Evolutionary conservation across 2,888 invertebrate species (phyloP), one percentile per base, ranked within the genome.

Genomic region (Ichneumoninae sp.): DNA sequence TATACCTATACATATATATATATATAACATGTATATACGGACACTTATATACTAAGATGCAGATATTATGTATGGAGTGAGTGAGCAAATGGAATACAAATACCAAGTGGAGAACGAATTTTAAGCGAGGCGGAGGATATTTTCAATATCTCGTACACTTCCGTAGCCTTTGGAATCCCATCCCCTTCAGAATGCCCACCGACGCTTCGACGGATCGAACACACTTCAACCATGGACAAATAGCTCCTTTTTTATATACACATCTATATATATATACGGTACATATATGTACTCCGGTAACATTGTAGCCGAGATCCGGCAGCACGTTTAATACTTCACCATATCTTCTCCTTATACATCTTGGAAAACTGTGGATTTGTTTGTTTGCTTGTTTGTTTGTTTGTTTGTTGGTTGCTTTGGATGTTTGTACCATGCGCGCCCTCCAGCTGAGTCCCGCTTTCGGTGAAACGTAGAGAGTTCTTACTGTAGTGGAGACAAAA

Each of bases 121-220:
- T 60, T 63, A 74, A 69, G 73, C 87, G 88, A 87, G 87, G 88
- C 83, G 85, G 71, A 83, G 85, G 87, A 87, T 89, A 89, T 91
- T 91, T 92, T 91, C 92, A 91, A 91, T 91, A 92, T 91, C 91
- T 89, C 86, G 88, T 89, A 88, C 91, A 92, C 89, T 91, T 91
- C 91, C 91, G 90, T 84, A 83, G 85, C 78, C 88, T 88, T 87
- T 87, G 88, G 88, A 86, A 85, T 81, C 88, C 87, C 85, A 87
- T 82, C 88, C 77, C 85, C 86, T 85, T 87, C 86, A 22, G 13
- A 26, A 65, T 47, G 47, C 73, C 57, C 75, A 13, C 66, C 52
- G 26, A 71, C 52, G 65, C 70, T 70, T 70, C 82, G 71, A 33
- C 75, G 44, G 60, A 81, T 81, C 77, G 76, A 76, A 66, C 68